Evolutionary conservation across 1,140 invertebrate species (phyloP), one percentile per base, ranked within the genome.

Genomic region (Sminthurides bifidus): DNA sequence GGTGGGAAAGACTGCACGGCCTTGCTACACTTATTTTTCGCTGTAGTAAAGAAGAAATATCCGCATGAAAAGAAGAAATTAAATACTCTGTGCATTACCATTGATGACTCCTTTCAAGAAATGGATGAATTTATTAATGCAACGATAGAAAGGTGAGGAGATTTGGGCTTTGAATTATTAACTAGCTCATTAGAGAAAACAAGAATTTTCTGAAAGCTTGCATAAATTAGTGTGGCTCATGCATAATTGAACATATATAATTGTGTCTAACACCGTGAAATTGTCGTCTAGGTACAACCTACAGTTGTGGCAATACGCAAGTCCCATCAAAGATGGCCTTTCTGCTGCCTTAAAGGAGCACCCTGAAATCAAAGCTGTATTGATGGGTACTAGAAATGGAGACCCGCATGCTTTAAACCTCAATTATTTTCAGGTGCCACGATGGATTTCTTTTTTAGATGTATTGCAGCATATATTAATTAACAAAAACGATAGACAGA

Each of bases 1-100:
- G 93, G 94, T 26, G 94, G 94, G 6, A 98, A 98, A 74, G 94
- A 98, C 73, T 97, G 93, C 68, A 94, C 90, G 2, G 87, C 84
- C 1, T 73, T 95, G 17, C 72, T 95, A 50, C 86, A 95, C 71
- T 69, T 95, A 26, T 74, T 78, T 24, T 71, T 82, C 64, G 76
- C 79, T 6, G 70, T 87, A 21, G 69, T 83, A 31, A 73, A 76
- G 63, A 75, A 77, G 55, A 76, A 76, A 48, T 74, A 70, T 59
- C 69, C 70, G 64, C 69, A 66, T 49, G 59, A 46, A 5, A 44
- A 66, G 50, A 58, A 40, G 51, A 74, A 63, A 56, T 69, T 87
- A n/a, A 77, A 79, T 68, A 75, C 81, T 17, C 67, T 91, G 8
- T 90, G 88, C 66, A 85, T 91, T 52, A 71, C 80, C 58, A 80